phyloP scores from a whole-genome alignment of 2,113 vertebrate species.

The Neotoma lepida region DNA sequence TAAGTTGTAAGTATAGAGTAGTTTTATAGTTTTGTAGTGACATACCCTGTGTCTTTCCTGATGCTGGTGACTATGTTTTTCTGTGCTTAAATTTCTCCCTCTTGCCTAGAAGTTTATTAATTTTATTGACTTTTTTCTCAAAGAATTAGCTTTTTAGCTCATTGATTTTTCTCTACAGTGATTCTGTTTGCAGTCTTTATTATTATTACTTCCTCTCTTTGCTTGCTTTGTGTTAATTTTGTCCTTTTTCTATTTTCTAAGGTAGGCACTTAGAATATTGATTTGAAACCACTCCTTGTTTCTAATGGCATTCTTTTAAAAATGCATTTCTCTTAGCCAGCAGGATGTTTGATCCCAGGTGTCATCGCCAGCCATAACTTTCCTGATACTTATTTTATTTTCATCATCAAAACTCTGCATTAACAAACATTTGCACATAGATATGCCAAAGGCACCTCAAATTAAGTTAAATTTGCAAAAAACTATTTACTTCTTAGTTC shows the following conservation, averaged over 20 bases:
- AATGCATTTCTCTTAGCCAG: not conserved
- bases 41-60: not conserved
- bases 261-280: slow-evolving; percentile 10
- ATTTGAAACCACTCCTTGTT: slow-evolving; percentile 30
- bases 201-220: slow-evolving; percentile 44
- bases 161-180: slow-evolving; percentile 35
- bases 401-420: slow-evolving; percentile 28
- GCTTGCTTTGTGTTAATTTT: slow-evolving; percentile 26
- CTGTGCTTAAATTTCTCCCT: slow-evolving; percentile 12
- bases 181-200: slow-evolving; percentile 31
- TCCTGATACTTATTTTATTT: slow-evolving; percentile 25
- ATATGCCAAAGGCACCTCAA: slow-evolving; percentile 1
- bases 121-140: slow-evolving; percentile 43
- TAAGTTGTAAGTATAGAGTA: slow-evolving; percentile 28
- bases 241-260: slow-evolving; percentile 13
- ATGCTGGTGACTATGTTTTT: slow-evolving; percentile 45
- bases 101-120: slow-evolving; percentile 51
- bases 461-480: slow-evolving; percentile 36
- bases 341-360: not conserved
- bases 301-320: slow-evolving; percentile 33
- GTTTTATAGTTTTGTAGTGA: not conserved
- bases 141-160: slow-evolving; percentile 37
- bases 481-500: slow-evolving; percentile 35
- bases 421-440: slow-evolving; percentile 17
- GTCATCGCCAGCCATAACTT: slow-evolving; percentile 29